A percentile compares a stretch with the other conserved stretches of the same genome.
Conservation (phyloP, 2,888 invertebrate species). For the Lasioglossum villosulum region DNA sequence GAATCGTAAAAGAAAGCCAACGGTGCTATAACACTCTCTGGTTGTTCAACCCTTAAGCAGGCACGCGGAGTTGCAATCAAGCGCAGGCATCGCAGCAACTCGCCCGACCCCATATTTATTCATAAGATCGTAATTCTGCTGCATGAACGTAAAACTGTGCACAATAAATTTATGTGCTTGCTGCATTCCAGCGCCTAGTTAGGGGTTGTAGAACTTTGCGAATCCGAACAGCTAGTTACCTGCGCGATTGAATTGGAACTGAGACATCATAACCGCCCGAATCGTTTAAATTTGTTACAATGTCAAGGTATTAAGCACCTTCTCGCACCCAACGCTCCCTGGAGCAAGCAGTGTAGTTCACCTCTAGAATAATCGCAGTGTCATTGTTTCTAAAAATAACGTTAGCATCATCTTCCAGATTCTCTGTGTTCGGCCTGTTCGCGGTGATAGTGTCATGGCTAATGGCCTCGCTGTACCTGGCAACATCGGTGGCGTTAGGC, state of each 20-base stretch:
- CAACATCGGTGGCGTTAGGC: conserved; percentile 93
- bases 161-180: background rate
- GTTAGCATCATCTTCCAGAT: conserved; percentile 83
- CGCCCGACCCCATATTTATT: background rate
- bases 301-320: background rate
- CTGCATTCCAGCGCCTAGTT: background rate
- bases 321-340: no score
- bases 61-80: background rate
- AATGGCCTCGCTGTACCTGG: conserved; percentile 94
- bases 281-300: background rate
- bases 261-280: background rate
- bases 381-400: background rate
- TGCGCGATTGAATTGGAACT: background rate
- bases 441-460: conserved; percentile 96
- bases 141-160: background rate
- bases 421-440: conserved; percentile 94
- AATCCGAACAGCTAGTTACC: background rate
- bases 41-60: background rate
- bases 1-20: background rate
- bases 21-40: background rate
- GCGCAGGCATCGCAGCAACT: background rate
- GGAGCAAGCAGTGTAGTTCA: no score
- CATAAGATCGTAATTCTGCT: background rate
- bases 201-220: background rate
- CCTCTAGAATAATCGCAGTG: background rate